Evolutionary conservation across 2,797 vertebrate genomes (phyloP).

Genomic region (Hippopotamyrus pictus): DNA sequence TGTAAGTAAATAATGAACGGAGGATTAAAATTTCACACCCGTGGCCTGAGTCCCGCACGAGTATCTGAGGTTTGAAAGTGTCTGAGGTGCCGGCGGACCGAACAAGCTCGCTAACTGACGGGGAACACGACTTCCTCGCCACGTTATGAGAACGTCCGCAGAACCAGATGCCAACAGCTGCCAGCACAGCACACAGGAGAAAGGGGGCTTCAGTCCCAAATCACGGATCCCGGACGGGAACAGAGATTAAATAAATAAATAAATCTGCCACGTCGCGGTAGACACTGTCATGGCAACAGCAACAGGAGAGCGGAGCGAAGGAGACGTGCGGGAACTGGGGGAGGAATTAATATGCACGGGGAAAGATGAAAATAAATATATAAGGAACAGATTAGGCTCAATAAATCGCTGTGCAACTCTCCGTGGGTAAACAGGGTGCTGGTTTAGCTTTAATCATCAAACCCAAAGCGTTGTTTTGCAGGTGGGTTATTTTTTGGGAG

Average conservation of each 20-base stretch:
- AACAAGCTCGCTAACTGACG: background rate
- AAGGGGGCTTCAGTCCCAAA: background rate
- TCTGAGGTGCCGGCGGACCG: background rate
- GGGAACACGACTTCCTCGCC: background rate
- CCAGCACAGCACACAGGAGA: too few relatives aligned
- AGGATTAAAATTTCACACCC: background rate
- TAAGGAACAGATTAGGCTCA: background rate
- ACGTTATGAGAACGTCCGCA: background rate
- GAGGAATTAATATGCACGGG: conserved; percentile 8
- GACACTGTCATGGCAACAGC: background rate
- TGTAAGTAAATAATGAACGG: background rate
- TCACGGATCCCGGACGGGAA: background rate
- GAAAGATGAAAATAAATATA: conserved; percentile 3
- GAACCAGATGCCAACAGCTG: background rate
- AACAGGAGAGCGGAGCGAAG: background rate
- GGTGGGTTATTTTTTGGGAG: background rate
- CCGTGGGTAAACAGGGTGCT: background rate
- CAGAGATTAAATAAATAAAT: background rate
- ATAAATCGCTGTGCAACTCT: background rate
- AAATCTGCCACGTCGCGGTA: background rate
- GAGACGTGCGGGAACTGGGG: background rate
- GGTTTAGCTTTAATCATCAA: background rate
- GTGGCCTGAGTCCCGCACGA: background rate
- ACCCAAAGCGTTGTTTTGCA: background rate
- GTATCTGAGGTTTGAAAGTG: background rate